phyloP scores from a whole-genome alignment of 2,113 vertebrate species.

The Micronycteris hirsuta region DNA sequence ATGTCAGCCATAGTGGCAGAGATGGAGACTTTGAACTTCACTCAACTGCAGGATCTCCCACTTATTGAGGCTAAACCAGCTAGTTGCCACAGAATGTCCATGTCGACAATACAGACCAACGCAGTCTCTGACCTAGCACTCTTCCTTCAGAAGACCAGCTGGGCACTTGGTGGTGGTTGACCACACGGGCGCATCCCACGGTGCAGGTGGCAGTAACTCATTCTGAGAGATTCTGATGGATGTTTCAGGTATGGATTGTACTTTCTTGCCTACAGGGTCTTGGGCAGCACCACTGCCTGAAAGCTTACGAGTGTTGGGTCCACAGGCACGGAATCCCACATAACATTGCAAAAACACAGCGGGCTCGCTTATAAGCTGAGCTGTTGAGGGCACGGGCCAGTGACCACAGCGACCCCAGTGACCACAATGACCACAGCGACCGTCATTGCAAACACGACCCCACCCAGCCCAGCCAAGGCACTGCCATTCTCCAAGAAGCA shows the following conservation, averaged over 20 bases:
- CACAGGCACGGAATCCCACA: too few relatives aligned
- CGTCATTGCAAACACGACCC: rapidly evolving
- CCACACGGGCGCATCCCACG: neutral
- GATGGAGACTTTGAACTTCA: neutral
- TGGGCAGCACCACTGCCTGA: neutral
- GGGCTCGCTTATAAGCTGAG: neutral
- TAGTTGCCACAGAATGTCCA: neutral
- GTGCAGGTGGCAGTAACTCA: neutral
- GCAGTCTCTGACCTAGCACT: neutral
- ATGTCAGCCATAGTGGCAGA: neutral
- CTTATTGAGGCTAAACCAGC: neutral
- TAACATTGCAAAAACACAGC: neutral
- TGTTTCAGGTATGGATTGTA: neutral
- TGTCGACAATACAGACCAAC: neutral
- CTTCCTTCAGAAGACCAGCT: neutral
- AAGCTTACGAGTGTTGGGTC: neutral
- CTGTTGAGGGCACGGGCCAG: neutral
- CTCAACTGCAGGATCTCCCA: neutral
- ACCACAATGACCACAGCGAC: neutral
- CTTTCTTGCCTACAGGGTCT: neutral
- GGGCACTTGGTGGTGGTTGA: neutral
- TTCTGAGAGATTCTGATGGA: neutral
- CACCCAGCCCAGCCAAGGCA: too few relatives aligned
- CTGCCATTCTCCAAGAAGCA: neutral
- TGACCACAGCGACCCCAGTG: neutral